Conservation (phyloP, 1,140 invertebrate genomes). For the Muscidifurax raptorellus region DNA sequence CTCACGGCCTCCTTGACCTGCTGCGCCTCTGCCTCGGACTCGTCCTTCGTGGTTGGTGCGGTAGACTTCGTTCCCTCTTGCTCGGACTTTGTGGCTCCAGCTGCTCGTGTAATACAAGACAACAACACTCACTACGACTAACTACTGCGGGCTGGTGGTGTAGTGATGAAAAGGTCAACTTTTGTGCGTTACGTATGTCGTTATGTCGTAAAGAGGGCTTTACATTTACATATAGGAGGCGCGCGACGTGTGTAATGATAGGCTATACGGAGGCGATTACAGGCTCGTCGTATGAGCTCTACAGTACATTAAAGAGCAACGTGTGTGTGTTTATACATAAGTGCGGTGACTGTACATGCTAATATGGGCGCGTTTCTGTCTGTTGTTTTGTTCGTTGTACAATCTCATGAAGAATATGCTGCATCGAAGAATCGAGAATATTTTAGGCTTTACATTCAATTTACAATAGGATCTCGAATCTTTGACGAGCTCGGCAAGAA, state of each 20-base stretch:
- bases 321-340: too few species aligned
- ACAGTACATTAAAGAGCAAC: too few species aligned
- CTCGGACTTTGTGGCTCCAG: not conserved
- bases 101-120: slow-evolving; percentile 33
- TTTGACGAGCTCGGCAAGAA: too few species aligned
- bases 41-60: not conserved
- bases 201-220: not conserved
- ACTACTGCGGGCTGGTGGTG: not conserved
- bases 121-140: slow-evolving; percentile 40
- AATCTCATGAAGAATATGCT: too few species aligned
- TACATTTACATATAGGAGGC: not conserved
- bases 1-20: slow-evolving; percentile 83
- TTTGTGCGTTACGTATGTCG: not conserved
- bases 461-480: too few species aligned
- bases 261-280: not conserved
- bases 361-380: too few species aligned
- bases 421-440: too few species aligned
- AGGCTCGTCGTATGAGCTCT: too few species aligned
- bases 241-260: not conserved
- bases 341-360: too few species aligned
- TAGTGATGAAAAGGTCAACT: not conserved
- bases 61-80: not conserved
- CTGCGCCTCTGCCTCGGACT: slow-evolving; percentile 80
- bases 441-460: too few species aligned
- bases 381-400: too few species aligned